Evolutionary conservation across 2,797 vertebrate species (phyloP), one percentile per base, ranked within the genome.

Genomic region (Peromyscus eremicus): DNA sequence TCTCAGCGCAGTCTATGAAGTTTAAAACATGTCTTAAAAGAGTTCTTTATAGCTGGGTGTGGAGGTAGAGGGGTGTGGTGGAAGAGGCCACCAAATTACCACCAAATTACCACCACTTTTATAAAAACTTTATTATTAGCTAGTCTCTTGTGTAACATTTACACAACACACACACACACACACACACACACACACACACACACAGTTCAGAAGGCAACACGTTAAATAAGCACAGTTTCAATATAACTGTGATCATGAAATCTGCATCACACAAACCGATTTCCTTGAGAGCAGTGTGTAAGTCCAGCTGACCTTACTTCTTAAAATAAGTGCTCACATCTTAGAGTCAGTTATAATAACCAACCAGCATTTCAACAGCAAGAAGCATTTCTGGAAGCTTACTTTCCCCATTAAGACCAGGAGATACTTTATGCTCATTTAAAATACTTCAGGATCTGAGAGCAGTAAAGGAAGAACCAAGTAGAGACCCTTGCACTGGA

Each of bases 151-250:
- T 2, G 13, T 70, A 84, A 66, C 29, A 70, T 70, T 70, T 37
- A 52, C 12, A 85, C 19, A n/a, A n/a, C 17, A 66, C 34, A 52
- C n/a, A n/a, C n/a, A n/a, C n/a, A n/a, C n/a, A n/a, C n/a, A n/a
- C n/a, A n/a, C n/a, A n/a, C n/a, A n/a, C n/a, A n/a, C n/a, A n/a
- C n/a, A n/a, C n/a, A n/a, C n/a, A n/a, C n/a, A n/a, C n/a, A 34
- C 10, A 40, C n/a, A 49, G 62, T 94, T 57, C 94, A 37, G 75
- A 92, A 92, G 21, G n/a, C 19, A 71, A 64, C 29, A 60, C 14
- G 32, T 81, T 94, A 86, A 92, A 23, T 92, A 73, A 84, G 13
- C 92, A 62, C 37, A 71, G 60, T 70, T 91, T 83, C 43, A 96
- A 76, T 86, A 92, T 77, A 94, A 57, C 12, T 73, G 7, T 87